A percentile compares a stretch with the other conserved stretches of the same genome.
These are phyloP conservation scores for Portunus trituberculatus DNA, from an alignment of 1,140 invertebrate genomes.

Conservation along the genomic window DNA sequence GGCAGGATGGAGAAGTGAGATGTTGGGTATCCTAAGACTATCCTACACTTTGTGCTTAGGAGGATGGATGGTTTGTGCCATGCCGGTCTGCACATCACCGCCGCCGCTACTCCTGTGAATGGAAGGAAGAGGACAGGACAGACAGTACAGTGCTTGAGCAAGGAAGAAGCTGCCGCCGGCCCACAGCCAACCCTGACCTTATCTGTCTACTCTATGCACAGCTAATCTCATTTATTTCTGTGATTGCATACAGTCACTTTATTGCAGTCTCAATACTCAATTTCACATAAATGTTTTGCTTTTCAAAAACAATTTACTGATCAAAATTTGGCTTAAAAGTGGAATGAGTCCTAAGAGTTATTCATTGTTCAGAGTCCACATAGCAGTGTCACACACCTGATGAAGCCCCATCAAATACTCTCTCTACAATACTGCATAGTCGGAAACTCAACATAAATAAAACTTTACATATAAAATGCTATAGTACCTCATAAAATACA, in stretches of 20 bases:
- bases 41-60: neutral
- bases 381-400: slow-evolving; percentile 65
- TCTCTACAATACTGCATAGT: slow-evolving; percentile 75
- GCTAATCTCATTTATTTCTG: slow-evolving; percentile 39
- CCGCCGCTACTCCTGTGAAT: neutral
- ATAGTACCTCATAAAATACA: slow-evolving; percentile 68
- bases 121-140: slow-evolving; percentile 32
- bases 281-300: slow-evolving; percentile 49
- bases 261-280: slow-evolving; percentile 68
- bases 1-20: neutral
- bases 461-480: slow-evolving; percentile 62
- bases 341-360: slow-evolving; percentile 58
- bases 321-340: slow-evolving; percentile 53
- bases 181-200: slow-evolving; percentile 56
- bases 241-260: slow-evolving; percentile 72
- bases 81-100: neutral
- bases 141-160: slow-evolving; percentile 59
- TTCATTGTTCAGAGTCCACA: slow-evolving; percentile 31
- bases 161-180: slow-evolving; percentile 67
- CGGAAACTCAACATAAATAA: slow-evolving; percentile 63
- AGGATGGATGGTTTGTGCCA: neutral
- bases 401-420: slow-evolving; percentile 68
- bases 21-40: neutral
- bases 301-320: slow-evolving; percentile 45
- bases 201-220: slow-evolving; percentile 66